Evolutionary conservation across 2,113 vertebrate genomes (phyloP), one percentile per base, ranked within the genome.

Genomic region (Rhombomys opimus): DNA sequence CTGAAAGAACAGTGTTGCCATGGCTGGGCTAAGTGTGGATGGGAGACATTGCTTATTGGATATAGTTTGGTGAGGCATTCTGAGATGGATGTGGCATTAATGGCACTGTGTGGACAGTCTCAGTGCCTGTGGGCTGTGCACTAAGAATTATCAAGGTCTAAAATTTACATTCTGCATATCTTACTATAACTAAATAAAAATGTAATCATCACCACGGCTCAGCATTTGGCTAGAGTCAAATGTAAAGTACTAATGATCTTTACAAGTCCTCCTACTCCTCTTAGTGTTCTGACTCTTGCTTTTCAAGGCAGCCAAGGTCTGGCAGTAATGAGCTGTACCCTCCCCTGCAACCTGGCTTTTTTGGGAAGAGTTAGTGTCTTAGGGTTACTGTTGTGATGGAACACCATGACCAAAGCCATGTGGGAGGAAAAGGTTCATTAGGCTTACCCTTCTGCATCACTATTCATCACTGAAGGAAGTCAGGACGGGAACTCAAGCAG

Each of bases 21-120:
- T 46, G 32, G 15, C 35, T 27, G 22, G 12, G 54, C 32, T 15
- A 7, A 2, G 38, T 2, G 13, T 7, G 1, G 10, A 15, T 2
- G 14, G 22, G 72, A 54, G 5, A 27, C 2, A 2, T 2, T 1
- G 8, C 54, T 68, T 89, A 7, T 23, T 12, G 72, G 12, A 17
- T 22, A 80, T 22, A 25, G 80, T 54, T 86, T 30, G 73, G 50
- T 65, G 35, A 54, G 32, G 27, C 8, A 11, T 81, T 88, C 87
- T 52, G 63, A 87, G 85, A 9, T 0, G 54, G 12, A 18, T 46
- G n/a, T n/a, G 23, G 18, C 17, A 23, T 41, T 6, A 38, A 25
- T 17, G 35, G 61, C 13, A 5, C 32, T 15, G 0, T 2, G 38
- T 10, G 32, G 61, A 54, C 35, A 4, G 52, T 7, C 91, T 65